Base-by-base conservation (phyloP, 2,797 vertebrate genomes). In the Mionectes olivaceus region DNA sequence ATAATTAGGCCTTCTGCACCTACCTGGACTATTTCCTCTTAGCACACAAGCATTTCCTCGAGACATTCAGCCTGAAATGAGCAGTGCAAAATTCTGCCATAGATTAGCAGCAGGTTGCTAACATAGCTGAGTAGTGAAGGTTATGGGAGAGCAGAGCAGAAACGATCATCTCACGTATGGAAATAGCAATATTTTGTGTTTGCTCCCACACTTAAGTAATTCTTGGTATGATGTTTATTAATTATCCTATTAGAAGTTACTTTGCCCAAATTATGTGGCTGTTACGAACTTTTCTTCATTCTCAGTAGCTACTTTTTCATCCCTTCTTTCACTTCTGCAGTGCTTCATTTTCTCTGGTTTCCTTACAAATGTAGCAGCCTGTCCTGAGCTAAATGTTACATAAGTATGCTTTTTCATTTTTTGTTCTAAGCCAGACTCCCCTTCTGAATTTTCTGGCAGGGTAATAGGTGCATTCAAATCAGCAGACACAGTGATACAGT, bases 291-390 rank as follows among this genome's bases (percentile, higher is more conserved):
- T 83, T 18, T 81, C 33, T 90, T 88, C 21, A 50, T 28, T 32
- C 41, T 87, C 50, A 87, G 25, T 25, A 32, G n/a, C 47, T 69
- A 37, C 13, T 71, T 88, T 73, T 86, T 15, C 44, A 50, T 75
- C 32, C 4, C 17, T 47, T 35, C 37, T 83, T 30, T 67, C 69
- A 55, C 53, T 81, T 91, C 69, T 88, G 56, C 22, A 65, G 43
- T 82, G 53, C 9, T 65, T 80, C 28, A 68, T 91, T 93, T 94
- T 88, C 49, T 77, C 71, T 81, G 49, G 3, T 90, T 86, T 91
- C 39, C 57, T 91, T 88, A 73, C 14, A 25, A 22, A 46, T 27
- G 17, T 28, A 69, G 46, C n/a, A 68, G 18, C 28, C 14, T 81
- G 83, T 69, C n/a, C 30, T 61, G 43, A 64, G n/a, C 68, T 83